phyloP scores from a whole-genome alignment of 2,113 vertebrate genomes.

The Cygnus buccinator region DNA sequence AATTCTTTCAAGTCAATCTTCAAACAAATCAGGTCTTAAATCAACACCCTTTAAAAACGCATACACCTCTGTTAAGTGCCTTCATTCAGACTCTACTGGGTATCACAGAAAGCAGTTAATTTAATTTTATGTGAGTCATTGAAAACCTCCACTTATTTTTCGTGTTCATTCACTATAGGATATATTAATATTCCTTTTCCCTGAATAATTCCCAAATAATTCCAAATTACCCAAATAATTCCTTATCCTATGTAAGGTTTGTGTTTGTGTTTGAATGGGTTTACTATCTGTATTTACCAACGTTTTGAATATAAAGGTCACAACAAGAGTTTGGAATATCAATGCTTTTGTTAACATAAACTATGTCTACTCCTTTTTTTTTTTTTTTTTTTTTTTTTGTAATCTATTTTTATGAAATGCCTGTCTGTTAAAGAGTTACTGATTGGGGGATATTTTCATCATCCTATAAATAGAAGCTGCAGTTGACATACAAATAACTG shows the following conservation, averaged over 20 bases:
- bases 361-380: background rate
- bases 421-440: slow-evolving; percentile 20
- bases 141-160: background rate
- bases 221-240: background rate
- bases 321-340: background rate
- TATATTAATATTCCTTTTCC: background rate
- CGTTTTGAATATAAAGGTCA: background rate
- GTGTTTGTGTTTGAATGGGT: background rate
- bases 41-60: slow-evolving; percentile 48
- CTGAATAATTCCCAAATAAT: background rate
- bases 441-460: slow-evolving; percentile 56
- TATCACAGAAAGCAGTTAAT: background rate
- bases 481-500: slow-evolving; percentile 46
- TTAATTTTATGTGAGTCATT: slow-evolving; percentile 5
- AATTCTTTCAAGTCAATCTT: slow-evolving; percentile 71
- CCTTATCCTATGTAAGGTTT: background rate
- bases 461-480: slow-evolving; percentile 41
- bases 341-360: slow-evolving; percentile 28
- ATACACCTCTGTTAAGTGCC: slow-evolving; percentile 3
- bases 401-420: slow-evolving; percentile 52
- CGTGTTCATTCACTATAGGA: background rate
- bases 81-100: background rate
- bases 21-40: slow-evolving; percentile 62
- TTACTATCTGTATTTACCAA: background rate
- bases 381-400: slow-evolving; percentile 2